Percentiles rank a stretch among this genome's conserved stretches.
These are phyloP conservation scores for Lepidonotus clava DNA, from an alignment of 2,888 invertebrate species.

Conservation along the genomic window DNA sequence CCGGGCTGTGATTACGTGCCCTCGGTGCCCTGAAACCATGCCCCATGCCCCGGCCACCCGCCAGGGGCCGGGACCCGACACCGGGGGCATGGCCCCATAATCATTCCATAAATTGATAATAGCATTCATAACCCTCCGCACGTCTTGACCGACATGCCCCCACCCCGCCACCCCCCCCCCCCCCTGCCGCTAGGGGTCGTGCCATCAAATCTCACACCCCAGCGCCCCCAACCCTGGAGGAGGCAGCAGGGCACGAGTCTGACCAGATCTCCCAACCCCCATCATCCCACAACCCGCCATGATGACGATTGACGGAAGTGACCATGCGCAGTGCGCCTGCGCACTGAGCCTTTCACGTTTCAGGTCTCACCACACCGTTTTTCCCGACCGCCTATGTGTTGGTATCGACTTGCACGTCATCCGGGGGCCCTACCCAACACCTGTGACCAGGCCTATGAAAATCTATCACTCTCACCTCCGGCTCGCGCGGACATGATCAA, in stretches of 20 bases:
- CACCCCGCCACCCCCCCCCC: not conserved
- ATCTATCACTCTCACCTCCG: not conserved
- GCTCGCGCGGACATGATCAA: not conserved
- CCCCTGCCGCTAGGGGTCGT: not conserved
- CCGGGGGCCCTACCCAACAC: not conserved
- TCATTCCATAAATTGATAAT: constrained; percentile 43
- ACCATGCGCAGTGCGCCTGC: too few species aligned
- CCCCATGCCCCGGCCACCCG: not conserved
- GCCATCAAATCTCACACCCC: constrained; percentile 41
- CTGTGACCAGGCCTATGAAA: not conserved
- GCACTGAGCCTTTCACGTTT: too few species aligned
- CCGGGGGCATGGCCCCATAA: not conserved
- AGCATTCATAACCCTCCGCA: constrained; percentile 44
- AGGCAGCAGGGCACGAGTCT: too few species aligned
- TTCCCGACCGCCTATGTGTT: not conserved
- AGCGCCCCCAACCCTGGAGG: not conserved
- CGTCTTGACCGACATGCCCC: too few species aligned
- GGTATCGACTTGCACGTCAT: not conserved
- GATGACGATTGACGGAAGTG: not conserved
- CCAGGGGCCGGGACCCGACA: not conserved
- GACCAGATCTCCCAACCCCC: not conserved
- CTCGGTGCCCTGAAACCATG: not conserved
- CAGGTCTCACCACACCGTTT: not conserved
- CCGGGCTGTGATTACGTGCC: constrained; percentile 9
- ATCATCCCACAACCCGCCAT: not conserved